A percentile compares a stretch with the other conserved stretches of the same genome.
phyloP scores from a whole-genome alignment of 1,140 invertebrate species.

The Bacillus rossius region DNA sequence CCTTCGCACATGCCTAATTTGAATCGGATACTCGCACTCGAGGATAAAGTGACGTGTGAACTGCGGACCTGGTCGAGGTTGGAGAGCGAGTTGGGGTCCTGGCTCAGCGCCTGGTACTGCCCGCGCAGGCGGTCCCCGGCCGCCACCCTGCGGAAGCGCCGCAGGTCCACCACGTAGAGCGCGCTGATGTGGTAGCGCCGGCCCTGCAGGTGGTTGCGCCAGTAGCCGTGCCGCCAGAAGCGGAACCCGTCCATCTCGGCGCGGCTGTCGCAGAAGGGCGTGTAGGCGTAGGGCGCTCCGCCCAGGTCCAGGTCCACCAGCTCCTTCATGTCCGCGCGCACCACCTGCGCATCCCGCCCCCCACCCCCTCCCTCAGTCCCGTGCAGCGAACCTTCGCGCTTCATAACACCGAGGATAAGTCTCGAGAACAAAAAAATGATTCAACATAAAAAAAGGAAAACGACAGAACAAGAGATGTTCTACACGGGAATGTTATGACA shows the following conservation, averaged over 20 bases:
- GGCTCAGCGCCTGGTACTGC: conserved; percentile 94
- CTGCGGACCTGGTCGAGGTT: conserved; percentile 80
- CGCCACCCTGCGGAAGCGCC: conserved; percentile 93
- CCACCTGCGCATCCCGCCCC: conserved; percentile 60
- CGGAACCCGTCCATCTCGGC: conserved; percentile 99
- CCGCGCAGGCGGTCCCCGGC: conserved; percentile 95
- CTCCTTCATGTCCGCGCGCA: conserved; percentile 94
- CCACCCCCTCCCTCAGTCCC: too few relatives aligned
- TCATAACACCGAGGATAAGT: neutral
- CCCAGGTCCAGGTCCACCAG: conserved; percentile 90
- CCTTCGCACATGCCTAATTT: too few relatives aligned
- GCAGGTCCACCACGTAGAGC: conserved; percentile 95
- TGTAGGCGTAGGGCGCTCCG: conserved; percentile 98
- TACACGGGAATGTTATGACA: too few relatives aligned
- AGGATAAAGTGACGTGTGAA: too few relatives aligned
- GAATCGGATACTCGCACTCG: too few relatives aligned
- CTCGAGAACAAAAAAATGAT: conserved; percentile 9
- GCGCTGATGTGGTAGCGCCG: conserved; percentile 98
- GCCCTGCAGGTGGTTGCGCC: conserved; percentile 94
- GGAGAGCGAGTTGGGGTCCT: conserved; percentile 94
- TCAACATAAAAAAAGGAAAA: conserved; percentile 9
- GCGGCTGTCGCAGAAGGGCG: conserved; percentile 97
- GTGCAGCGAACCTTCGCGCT: conserved; percentile 11
- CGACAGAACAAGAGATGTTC: too few relatives aligned
- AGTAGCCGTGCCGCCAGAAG: conserved; percentile 99